Evolutionary conservation across 1,140 invertebrate genomes (phyloP).

Genomic region (Aphis gossypii): DNA sequence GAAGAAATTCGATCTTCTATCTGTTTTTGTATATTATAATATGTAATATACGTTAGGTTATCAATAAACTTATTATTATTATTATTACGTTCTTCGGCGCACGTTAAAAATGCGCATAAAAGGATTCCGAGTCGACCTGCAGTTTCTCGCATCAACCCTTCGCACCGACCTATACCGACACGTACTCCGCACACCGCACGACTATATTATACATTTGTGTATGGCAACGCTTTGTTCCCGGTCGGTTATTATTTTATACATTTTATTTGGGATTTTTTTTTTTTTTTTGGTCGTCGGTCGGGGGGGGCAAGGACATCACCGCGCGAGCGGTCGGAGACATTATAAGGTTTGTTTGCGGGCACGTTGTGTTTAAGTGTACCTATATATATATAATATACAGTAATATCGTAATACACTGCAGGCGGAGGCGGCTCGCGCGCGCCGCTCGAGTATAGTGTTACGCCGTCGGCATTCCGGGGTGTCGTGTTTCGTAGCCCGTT

Average conservation of each 20-base stretch:
- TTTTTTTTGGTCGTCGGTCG: background rate
- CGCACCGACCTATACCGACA: background rate
- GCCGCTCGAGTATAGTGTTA: constrained; percentile 48
- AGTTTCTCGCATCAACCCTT: background rate
- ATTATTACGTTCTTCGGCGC: background rate
- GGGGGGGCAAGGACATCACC: constrained; percentile 42
- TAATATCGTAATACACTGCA: constrained; percentile 11
- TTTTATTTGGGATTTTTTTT: constrained; percentile 13
- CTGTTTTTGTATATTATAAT: background rate
- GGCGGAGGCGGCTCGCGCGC: constrained; percentile 1
- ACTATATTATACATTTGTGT: background rate
- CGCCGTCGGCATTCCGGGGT: constrained; percentile 57
- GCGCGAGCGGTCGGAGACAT: background rate
- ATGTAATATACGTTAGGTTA: background rate
- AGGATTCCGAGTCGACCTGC: constrained; percentile 1
- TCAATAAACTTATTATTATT: background rate
- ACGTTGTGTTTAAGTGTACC: constrained; percentile 5
- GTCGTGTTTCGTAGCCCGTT: constrained; percentile 54
- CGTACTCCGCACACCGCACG: background rate
- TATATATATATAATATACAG: background rate
- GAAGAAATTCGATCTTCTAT: constrained; percentile 24
- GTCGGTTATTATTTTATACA: background rate
- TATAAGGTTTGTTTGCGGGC: constrained; percentile 54
- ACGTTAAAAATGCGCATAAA: background rate
- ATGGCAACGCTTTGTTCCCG: background rate